Conservation (phyloP, 2,888 invertebrate genomes). For the Epirrhoe tristata region DNA sequence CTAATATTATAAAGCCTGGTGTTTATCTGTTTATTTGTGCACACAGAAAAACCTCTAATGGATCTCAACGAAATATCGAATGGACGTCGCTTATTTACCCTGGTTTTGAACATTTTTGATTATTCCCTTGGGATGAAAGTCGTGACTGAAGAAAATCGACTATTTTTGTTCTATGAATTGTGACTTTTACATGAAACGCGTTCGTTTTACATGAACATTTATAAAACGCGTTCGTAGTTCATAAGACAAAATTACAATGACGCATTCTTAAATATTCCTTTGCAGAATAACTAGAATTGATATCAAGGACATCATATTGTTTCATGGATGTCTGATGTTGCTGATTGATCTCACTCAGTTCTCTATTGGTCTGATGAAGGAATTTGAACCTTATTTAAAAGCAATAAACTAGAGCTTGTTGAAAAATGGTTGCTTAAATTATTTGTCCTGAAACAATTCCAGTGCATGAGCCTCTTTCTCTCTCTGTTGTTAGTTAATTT, state of each 20-base stretch:
- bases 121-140: too few species aligned
- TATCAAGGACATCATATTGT: constrained; percentile 65
- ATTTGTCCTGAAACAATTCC: background rate
- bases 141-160: too few species aligned
- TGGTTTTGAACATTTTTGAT: too few species aligned
- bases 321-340: constrained; percentile 35
- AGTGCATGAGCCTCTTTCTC: background rate
- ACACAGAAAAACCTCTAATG: too few species aligned
- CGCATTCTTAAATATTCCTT: constrained; percentile 17
- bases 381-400: constrained; percentile 30
- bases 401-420: constrained; percentile 12
- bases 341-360: constrained; percentile 42
- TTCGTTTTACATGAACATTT: too few species aligned
- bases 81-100: too few species aligned
- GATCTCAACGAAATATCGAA: too few species aligned
- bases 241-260: background rate
- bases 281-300: constrained; percentile 48
- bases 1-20: too few species aligned
- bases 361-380: constrained; percentile 24
- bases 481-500: background rate
- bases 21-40: too few species aligned
- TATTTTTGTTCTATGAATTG: too few species aligned
- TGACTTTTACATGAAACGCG: too few species aligned
- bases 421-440: background rate
- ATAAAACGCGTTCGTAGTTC: too few species aligned